Percentiles rank a stretch among this genome's conserved stretches.
These are phyloP conservation scores for Marmota monax DNA, from an alignment of 2,113 vertebrate species.

Conservation along the genomic window DNA sequence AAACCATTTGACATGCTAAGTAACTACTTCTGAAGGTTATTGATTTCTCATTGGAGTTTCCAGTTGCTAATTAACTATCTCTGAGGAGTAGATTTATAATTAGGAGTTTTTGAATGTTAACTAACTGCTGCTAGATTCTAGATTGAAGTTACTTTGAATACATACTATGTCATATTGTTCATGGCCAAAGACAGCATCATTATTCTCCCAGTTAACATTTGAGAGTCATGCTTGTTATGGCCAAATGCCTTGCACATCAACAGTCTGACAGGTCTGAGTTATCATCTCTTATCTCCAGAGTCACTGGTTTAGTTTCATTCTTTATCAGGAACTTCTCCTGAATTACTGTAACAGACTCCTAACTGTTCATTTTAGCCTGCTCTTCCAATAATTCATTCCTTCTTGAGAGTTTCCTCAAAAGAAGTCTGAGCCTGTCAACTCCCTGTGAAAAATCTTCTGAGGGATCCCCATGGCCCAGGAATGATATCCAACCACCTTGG, in stretches of 20 bases:
- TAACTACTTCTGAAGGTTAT: background rate
- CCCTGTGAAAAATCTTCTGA: background rate
- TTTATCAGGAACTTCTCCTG: background rate
- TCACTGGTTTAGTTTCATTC: background rate
- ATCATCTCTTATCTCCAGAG: constrained; percentile 3
- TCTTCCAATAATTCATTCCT: background rate
- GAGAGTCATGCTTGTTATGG: background rate
- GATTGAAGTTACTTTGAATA: background rate
- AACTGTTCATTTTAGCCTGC: background rate
- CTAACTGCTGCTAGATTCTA: constrained; percentile 3
- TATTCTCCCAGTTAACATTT: background rate
- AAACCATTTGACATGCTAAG: background rate
- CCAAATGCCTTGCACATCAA: background rate
- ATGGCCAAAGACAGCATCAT: background rate
- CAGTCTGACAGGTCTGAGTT: background rate
- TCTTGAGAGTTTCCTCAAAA: background rate
- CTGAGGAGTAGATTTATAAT: background rate
- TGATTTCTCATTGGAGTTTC: background rate
- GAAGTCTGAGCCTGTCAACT: background rate
- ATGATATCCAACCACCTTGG: background rate
- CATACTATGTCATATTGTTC: background rate
- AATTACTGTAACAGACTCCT: background rate
- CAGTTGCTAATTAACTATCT: background rate
- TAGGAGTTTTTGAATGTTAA: background rate
- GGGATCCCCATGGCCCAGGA: background rate